A percentile compares a stretch with the other conserved stretches of the same genome.
phyloP scores from a whole-genome alignment of 2,888 invertebrate species.

The Drosophila emarginata region DNA sequence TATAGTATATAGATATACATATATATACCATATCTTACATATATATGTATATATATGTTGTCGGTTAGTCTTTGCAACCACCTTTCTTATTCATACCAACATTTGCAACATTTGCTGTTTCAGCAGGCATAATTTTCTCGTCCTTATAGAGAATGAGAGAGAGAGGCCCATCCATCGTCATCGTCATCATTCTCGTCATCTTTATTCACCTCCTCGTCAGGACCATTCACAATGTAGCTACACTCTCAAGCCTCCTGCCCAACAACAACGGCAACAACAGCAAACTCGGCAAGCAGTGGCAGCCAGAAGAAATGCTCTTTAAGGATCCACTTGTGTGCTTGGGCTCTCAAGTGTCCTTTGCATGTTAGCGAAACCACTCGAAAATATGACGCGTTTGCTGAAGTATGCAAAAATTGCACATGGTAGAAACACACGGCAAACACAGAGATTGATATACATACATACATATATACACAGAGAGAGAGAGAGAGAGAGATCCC shows the following conservation, averaged over 20 bases:
- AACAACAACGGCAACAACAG: slow-evolving; percentile 20
- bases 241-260: slow-evolving; percentile 67
- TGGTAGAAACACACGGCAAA: slow-evolving; percentile 67
- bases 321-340: slow-evolving; percentile 80
- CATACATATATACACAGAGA: neutral
- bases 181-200: slow-evolving; percentile 34
- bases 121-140: slow-evolving; percentile 45
- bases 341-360: slow-evolving; percentile 79
- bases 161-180: slow-evolving; percentile 23
- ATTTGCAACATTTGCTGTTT: slow-evolving; percentile 53
- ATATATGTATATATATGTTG: neutral
- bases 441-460: slow-evolving; percentile 8
- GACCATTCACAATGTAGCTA: slow-evolving; percentile 71
- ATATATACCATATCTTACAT: neutral
- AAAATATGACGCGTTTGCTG: slow-evolving; percentile 82
- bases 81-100: slow-evolving; percentile 12
- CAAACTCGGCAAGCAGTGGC: slow-evolving; percentile 14
- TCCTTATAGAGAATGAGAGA: no score
- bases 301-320: slow-evolving; percentile 78
- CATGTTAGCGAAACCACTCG: slow-evolving; percentile 81
- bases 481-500: slow-evolving; percentile 16
- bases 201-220: slow-evolving; percentile 34
- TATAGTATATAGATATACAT: no score
- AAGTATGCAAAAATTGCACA: slow-evolving; percentile 81
- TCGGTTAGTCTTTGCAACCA: slow-evolving; percentile 7